A percentile compares a stretch with the other conserved stretches of the same genome.
Evolutionary conservation across 2,888 invertebrate species (phyloP).

Genomic region (Luperina testacea): DNA sequence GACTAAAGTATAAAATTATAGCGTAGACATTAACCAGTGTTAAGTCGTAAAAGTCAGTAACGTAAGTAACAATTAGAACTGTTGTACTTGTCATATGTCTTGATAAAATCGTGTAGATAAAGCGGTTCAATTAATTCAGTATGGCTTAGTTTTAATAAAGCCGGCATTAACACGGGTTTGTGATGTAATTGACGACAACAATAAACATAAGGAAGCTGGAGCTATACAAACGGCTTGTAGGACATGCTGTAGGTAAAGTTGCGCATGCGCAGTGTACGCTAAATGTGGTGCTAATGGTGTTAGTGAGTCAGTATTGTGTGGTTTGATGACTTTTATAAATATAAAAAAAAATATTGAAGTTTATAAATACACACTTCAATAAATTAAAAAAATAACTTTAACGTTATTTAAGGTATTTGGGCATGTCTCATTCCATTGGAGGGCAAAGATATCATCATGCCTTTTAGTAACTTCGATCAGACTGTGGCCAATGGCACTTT

Average conservation of each 20-base stretch:
- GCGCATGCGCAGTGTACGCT: conserved; percentile 27
- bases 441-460: background rate
- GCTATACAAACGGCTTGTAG: conserved; percentile 44
- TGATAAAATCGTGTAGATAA: conserved; percentile 51
- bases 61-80: conserved; percentile 39
- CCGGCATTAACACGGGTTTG: conserved; percentile 33
- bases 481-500: background rate
- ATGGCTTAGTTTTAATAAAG: conserved; percentile 52
- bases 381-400: background rate
- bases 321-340: background rate
- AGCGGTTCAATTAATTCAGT: conserved; percentile 47
- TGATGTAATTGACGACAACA: conserved; percentile 60
- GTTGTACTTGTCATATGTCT: conserved; percentile 51
- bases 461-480: background rate
- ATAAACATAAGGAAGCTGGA: conserved; percentile 66
- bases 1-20: conserved; percentile 2
- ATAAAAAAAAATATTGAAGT: background rate
- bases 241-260: conserved; percentile 9
- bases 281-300: conserved; percentile 18
- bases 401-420: background rate
- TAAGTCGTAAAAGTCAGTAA: conserved; percentile 16
- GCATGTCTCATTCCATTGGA: background rate
- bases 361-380: background rate
- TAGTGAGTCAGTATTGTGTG: conserved; percentile 16
- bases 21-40: conserved; percentile 23